phyloP scores from a whole-genome alignment of 2,797 vertebrate species.

The Gymnothorax reevesii region DNA sequence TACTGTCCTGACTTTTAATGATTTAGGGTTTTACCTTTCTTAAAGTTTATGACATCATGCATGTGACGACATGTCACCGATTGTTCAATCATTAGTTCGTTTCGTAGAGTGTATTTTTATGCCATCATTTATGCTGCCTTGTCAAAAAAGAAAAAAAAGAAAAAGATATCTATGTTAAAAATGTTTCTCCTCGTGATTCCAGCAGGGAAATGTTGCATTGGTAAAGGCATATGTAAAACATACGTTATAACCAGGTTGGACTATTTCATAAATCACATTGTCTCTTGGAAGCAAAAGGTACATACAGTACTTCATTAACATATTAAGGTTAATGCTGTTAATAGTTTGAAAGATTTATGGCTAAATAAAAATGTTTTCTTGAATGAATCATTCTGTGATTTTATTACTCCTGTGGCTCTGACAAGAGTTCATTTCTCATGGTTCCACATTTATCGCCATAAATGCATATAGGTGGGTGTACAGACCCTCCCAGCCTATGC shows the following conservation, averaged over 20 bases:
- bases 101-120: neutral
- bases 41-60: too few relatives aligned
- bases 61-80: too few relatives aligned
- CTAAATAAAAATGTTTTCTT: neutral
- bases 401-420: neutral
- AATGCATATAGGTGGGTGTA: neutral
- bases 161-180: neutral
- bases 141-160: neutral
- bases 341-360: neutral
- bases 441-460: neutral
- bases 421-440: too few relatives aligned
- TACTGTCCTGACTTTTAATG: too few relatives aligned
- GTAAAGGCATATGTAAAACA: too few relatives aligned
- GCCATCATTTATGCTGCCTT: neutral
- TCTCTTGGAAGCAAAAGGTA: neutral
- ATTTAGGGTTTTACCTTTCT: too few relatives aligned
- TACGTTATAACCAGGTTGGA: neutral
- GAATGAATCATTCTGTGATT: neutral
- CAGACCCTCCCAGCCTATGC: neutral
- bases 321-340: neutral
- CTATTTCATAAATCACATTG: neutral
- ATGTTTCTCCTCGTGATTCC: neutral
- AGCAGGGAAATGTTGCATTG: too few relatives aligned
- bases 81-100: neutral
- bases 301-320: neutral